Conservation (phyloP, 2,113 vertebrate genomes). For the Melanostigma gelatinosum region DNA sequence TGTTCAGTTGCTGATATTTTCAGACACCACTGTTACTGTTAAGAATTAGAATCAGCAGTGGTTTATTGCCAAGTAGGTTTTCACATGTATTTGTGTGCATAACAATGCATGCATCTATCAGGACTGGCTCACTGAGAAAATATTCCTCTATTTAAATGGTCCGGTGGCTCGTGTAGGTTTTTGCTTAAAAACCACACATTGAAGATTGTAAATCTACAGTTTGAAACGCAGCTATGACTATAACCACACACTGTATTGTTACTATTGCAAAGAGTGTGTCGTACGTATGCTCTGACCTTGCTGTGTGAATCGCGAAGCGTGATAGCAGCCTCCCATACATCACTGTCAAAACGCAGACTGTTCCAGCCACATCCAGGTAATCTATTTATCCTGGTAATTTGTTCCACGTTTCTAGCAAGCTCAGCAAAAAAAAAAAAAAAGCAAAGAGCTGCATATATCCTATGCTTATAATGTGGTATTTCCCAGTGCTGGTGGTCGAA, state of each 20-base stretch:
- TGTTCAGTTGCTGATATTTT: slow-evolving; percentile 25
- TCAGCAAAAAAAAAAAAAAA: slow-evolving; percentile 60
- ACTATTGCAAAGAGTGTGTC: slow-evolving; percentile 39
- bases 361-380: slow-evolving; percentile 72
- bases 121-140: neutral
- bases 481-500: neutral
- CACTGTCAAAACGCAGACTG: slow-evolving; percentile 77
- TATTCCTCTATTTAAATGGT: neutral
- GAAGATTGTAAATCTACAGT: slow-evolving; percentile 2
- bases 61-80: neutral
- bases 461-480: slow-evolving; percentile 45
- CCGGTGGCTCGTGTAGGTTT: neutral
- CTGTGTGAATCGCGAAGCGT: slow-evolving; percentile 63
- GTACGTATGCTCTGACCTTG: slow-evolving; percentile 72
- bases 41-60: neutral
- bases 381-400: slow-evolving; percentile 79
- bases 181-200: neutral
- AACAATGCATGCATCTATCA: neutral
- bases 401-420: slow-evolving; percentile 67
- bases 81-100: neutral
- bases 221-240: slow-evolving; percentile 25
- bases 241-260: slow-evolving; percentile 16
- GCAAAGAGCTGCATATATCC: slow-evolving; percentile 13
- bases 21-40: neutral
- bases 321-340: slow-evolving; percentile 78